phyloP scores from a whole-genome alignment of 1,140 invertebrate species.

The Olivierus martensii region DNA sequence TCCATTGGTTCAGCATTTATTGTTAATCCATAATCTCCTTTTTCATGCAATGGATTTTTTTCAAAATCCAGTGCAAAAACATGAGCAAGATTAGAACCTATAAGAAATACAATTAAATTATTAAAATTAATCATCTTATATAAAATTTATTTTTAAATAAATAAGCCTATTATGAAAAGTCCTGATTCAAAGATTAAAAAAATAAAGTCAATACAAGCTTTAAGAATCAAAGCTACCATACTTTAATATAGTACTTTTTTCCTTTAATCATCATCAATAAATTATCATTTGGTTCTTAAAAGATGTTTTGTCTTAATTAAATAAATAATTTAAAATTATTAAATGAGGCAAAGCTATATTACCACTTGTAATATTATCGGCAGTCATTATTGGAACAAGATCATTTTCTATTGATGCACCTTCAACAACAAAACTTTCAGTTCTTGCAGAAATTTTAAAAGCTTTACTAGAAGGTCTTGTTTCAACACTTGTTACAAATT shows the following conservation, averaged over 20 bases:
- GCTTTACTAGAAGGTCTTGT: slow-evolving; percentile 52
- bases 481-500: slow-evolving; percentile 54
- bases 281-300: too few relatives aligned
- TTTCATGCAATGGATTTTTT: slow-evolving; percentile 48
- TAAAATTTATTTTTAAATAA: too few relatives aligned
- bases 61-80: slow-evolving; percentile 62
- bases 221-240: too few relatives aligned
- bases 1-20: slow-evolving; percentile 57
- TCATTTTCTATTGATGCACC: slow-evolving; percentile 57
- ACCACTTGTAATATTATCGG: slow-evolving; percentile 50
- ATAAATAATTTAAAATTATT: not conserved
- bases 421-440: slow-evolving; percentile 63
- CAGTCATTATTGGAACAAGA: slow-evolving; percentile 52
- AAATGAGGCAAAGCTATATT: slow-evolving; percentile 14
- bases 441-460: slow-evolving; percentile 52
- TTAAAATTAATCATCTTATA: too few relatives aligned
- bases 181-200: too few relatives aligned
- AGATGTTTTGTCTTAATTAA: too few relatives aligned
- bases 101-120: slow-evolving; percentile 17
- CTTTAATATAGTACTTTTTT: too few relatives aligned
- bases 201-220: too few relatives aligned
- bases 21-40: slow-evolving; percentile 52
- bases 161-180: too few relatives aligned
- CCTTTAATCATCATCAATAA: too few relatives aligned
- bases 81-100: slow-evolving; percentile 46